Evolutionary conservation across 2,113 vertebrate species (phyloP), one percentile per base, ranked within the genome.

Genomic region (Centrocercus urophasianus): DNA sequence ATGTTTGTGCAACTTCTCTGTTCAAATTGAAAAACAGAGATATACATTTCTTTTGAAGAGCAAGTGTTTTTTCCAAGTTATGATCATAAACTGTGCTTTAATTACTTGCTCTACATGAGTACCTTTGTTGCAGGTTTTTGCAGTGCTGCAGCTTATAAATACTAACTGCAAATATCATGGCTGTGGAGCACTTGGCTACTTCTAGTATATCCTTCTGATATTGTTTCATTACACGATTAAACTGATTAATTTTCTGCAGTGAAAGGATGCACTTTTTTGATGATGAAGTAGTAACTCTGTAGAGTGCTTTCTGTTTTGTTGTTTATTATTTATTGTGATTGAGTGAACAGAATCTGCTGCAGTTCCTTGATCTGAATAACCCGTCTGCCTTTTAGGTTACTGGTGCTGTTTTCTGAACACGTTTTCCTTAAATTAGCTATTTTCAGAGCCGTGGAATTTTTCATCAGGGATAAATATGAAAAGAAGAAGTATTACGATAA

Each of bases 391-490:
- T 83, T 43, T 66, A 63, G 14, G 6, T 86, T 90, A n/a, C 91
- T 87, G 48, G 83, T 69, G 21, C 40, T 86, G 1, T 84, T 76
- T 78, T 83, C 24, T 69, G 50, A 88, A 65, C 77, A 36, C 5
- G 6, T 97, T 97, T 97, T 98, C 98, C 99, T 99, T 98, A 98
- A 99, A 96, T 57, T 74, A 50, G 59, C 36, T 97, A 52, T 97
- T 97, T 96, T 83, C 98, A 99, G 99, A 99, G 98, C 99, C 64
- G 99, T 99, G 97, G 99, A 99, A 93, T 99, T 99, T 97, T 99
- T 99, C 98, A 99, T 99, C 98, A 98, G 99, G 97, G 99, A 99
- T 98, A 99, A 99, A 96, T 99, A 99, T 3, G 99, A 99, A 96
- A 99, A 98, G 98, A 99, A 99, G 98, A 99, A 99, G 95, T 99